Evolutionary conservation across 2,797 vertebrate genomes (phyloP).

Genomic region (Vespertilio murinus): DNA sequence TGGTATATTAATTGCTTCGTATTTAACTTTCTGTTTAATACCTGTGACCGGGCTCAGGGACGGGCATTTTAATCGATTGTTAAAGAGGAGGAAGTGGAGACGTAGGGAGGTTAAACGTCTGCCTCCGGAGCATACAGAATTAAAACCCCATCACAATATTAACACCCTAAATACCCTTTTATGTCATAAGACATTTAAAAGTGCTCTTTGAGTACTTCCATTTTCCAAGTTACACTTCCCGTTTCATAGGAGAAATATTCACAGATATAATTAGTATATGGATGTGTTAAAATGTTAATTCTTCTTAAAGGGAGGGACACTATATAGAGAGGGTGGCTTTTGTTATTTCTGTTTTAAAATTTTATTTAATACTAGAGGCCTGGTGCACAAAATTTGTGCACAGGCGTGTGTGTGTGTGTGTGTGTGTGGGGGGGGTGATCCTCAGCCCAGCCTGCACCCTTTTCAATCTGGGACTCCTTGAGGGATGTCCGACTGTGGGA

Average conservation of each 20-base stretch:
- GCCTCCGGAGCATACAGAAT: not conserved
- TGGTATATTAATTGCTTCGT: not conserved
- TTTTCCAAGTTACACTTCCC: constrained; percentile 33
- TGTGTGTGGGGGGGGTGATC: too few species aligned
- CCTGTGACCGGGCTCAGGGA: not conserved
- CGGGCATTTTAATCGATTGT: not conserved
- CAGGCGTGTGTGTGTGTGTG: too few species aligned
- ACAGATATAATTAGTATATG: not conserved
- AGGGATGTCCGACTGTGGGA: too few species aligned
- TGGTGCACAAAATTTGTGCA: too few species aligned
- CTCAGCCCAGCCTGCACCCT: too few species aligned
- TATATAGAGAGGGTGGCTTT: not conserved
- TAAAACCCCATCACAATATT: not conserved
- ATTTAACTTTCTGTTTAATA: constrained; percentile 10
- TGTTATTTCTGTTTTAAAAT: not conserved
- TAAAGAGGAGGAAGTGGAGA: not conserved
- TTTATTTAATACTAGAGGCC: not conserved
- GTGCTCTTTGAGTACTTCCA: not conserved
- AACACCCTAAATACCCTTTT: not conserved
- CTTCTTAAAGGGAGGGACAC: not conserved
- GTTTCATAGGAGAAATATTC: not conserved
- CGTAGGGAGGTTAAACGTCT: not conserved
- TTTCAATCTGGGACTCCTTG: too few species aligned
- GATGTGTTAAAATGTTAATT: constrained; percentile 28
- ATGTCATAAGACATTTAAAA: constrained; percentile 38